Base-by-base conservation (phyloP, 2,797 vertebrate species). In the Menidia menidia region DNA sequence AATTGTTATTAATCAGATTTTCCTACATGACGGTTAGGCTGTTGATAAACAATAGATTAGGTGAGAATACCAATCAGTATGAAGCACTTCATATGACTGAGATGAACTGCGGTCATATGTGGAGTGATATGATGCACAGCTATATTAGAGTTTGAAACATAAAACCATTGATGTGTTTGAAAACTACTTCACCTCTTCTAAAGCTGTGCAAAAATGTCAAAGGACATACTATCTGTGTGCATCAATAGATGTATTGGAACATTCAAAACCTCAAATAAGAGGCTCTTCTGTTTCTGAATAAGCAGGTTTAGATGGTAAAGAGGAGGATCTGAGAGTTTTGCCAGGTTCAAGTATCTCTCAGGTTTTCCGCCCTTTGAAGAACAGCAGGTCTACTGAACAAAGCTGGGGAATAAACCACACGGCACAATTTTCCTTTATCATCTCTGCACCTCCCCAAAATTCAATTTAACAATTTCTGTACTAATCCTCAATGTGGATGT, bases 401-500 rank as follows among this genome's bases (percentile, higher is more conserved):
- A 30, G 14, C 77, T 52, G 35, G 74, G 76, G 68, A 63, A 77
- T 74, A 64, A 43, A 76, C 60, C 64, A 68, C 58, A 64, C 10
- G 65, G 58, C 65, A 51, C 50, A 48, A 71, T 80, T 81, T 75
- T 39, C 33, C 53, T 83, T 82, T 78, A 83, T 84, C 76, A 48
- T 73, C 65, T 59, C 58, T 71, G 61, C 43, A 84, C 75, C 70
- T 58, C 43, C 70, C 54, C 67, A 77, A 88, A 81, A 88, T 85
- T 85, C 41, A 84, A 78, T 87, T 79, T 68, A 82, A 82, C 65
- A 82, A 78, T 68, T 80, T 75, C 48, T 61, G 14, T 56, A 4
- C 78, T 88, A 87, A 90, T 87, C 87, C 82, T 74, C 48, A 35
- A 41, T 63, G 63, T 73, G 64, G 67, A 80, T 73, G 75, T 85